Conservation (phyloP, 1,140 invertebrate species). For the Drosophila pruinosa region DNA sequence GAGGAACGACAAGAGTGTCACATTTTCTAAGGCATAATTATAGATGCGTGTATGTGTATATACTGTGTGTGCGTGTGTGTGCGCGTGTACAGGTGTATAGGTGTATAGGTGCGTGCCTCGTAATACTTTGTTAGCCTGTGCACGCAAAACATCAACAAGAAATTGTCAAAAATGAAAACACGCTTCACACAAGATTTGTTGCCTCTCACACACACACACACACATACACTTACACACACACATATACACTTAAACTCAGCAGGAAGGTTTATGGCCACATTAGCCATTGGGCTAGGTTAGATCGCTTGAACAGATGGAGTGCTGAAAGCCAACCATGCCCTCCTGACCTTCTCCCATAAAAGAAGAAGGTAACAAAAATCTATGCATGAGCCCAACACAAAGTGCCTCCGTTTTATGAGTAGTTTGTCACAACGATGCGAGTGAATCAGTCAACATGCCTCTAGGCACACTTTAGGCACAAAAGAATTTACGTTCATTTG, state of each 20-base stretch:
- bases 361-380: neutral
- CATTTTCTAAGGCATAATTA: conserved; percentile 30
- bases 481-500: neutral
- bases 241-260: neutral
- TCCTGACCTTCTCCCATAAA: neutral
- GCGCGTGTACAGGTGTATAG: neutral
- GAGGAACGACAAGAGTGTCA: conserved; percentile 8
- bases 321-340: neutral
- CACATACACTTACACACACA: neutral
- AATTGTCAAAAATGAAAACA: conserved; percentile 44
- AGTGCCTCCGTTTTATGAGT: neutral
- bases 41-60: conserved; percentile 15
- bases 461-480: neutral
- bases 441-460: neutral
- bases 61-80: neutral
- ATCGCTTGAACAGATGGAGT: neutral
- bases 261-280: conserved; percentile 6
- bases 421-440: neutral
- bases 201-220: neutral
- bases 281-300: neutral
- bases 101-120: conserved; percentile 38
- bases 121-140: conserved; percentile 50
- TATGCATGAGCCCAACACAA: neutral
- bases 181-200: conserved; percentile 17
- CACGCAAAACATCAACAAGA: conserved; percentile 53